phyloP scores from a whole-genome alignment of 2,797 vertebrate genomes.

The Protosalanx chinensis region DNA sequence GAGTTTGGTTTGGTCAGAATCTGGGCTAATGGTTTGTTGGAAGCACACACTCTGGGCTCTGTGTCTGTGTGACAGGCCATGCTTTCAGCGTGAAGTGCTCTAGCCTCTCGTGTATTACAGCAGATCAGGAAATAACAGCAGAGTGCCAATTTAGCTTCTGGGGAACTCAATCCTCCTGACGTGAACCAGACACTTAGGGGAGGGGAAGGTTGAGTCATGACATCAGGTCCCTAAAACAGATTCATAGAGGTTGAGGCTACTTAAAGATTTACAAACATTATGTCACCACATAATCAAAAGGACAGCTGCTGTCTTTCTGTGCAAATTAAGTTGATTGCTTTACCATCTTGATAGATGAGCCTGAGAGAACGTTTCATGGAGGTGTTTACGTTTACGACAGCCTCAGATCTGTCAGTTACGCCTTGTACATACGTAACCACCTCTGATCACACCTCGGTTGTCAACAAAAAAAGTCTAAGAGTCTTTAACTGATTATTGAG shows the following conservation, averaged over 20 bases:
- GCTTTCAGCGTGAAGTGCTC: conserved; percentile 4
- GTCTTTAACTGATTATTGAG: too few species aligned
- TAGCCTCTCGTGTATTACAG: conserved; percentile 37
- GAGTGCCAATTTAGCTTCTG: conserved; percentile 57
- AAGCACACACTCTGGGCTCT: background rate
- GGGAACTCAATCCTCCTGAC: conserved; percentile 59
- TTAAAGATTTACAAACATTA: conserved; percentile 56
- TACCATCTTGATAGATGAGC: conserved; percentile 48
- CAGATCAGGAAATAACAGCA: conserved; percentile 43
- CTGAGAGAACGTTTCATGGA: conserved; percentile 21
- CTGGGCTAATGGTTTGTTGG: background rate
- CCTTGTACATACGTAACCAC: background rate
- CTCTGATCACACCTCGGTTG: background rate
- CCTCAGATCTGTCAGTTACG: background rate
- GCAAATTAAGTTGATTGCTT: conserved; percentile 39
- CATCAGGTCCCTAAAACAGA: conserved; percentile 64
- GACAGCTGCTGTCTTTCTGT: conserved; percentile 50
- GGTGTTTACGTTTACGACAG: conserved; percentile 28
- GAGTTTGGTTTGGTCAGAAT: background rate
- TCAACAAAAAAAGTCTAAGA: background rate
- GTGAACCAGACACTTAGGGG: conserved; percentile 37
- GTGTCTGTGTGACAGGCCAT: conserved; percentile 22
- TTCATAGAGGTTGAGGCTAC: conserved; percentile 40
- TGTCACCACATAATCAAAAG: conserved; percentile 59
- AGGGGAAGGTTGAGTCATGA: conserved; percentile 55